Evolutionary conservation across 2,888 invertebrate genomes (phyloP).

Genomic region (Nebria brevicollis): DNA sequence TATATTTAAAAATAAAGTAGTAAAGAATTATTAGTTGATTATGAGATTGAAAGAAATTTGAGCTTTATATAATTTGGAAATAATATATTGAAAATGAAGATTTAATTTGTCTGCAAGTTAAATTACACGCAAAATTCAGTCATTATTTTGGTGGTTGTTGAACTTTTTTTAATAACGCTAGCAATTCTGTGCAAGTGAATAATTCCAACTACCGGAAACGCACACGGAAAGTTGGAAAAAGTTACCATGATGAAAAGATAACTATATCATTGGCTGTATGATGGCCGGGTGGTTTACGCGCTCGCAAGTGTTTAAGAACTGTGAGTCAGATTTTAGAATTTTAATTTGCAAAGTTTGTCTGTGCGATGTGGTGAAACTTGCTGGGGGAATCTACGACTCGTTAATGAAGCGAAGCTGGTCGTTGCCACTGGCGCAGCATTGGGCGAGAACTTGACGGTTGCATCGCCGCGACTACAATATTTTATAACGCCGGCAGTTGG

Average conservation of each 20-base stretch:
- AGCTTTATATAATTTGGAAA: background rate
- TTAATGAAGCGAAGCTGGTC: conserved; percentile 44
- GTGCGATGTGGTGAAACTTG: background rate
- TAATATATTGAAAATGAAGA: background rate
- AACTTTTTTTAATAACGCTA: conserved; percentile 37
- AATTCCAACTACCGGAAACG: conserved; percentile 23
- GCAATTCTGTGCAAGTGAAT: conserved; percentile 27
- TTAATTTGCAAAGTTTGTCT: conserved; percentile 41
- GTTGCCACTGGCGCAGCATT: conserved; percentile 9
- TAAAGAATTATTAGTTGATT: too few relatives aligned
- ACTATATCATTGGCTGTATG: conserved; percentile 39
- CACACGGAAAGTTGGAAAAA: conserved; percentile 31
- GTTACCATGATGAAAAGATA: conserved; percentile 41
- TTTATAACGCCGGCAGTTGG: conserved; percentile 32
- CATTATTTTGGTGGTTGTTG: background rate
- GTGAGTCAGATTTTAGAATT: conserved; percentile 38
- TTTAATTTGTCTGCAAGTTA: conserved; percentile 20
- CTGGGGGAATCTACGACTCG: conserved; percentile 10
- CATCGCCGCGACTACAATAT: background rate
- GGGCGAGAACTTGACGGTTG: conserved; percentile 15
- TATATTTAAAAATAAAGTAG: too few relatives aligned
- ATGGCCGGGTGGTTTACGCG: conserved; percentile 9
- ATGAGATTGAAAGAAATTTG: too few relatives aligned
- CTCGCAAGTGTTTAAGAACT: conserved; percentile 20
- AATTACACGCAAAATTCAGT: background rate